Base-by-base conservation (phyloP, 2,888 invertebrate genomes). In the Ptychoptera albimana region DNA sequence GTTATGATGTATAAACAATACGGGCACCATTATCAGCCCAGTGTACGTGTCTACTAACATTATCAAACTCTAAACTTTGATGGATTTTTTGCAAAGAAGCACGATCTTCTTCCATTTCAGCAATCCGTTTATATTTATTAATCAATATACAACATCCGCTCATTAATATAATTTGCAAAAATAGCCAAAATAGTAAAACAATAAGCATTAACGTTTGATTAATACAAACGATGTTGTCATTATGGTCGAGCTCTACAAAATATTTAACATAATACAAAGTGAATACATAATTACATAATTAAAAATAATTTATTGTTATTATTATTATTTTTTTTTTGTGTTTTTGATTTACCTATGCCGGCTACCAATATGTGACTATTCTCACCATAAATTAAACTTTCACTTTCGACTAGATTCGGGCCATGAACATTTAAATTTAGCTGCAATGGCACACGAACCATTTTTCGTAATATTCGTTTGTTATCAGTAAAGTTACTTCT, bases 11-110 rank as follows among this genome's bases (percentile, higher is more conserved):
- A 23, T 23, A 23, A 23, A 23, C 11, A 32, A n/a, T 32, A 3
- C n/a, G 32, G 9, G n/a, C 32, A 30, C 48, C 46, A 53, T 72
- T 70, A 54, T 81, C 80, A 0, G 79, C 79, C 77, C 79, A 81
- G 56, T 75, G 79, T 2, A 81, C 81, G 42, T 79, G 70, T 31
- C 80, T 64, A 51, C 71, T 73, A n/a, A 77, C 75, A 39, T 78
- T 72, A 45, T 72, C 68, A n/a, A 72, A 73, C 47, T 79, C 79
- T 50, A 78, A 70, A 29, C 74, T 77, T 59, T 79, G 79, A 47
- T 72, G 67, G 30, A 72, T 56, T 48, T 67, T 66, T 43, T 65
- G 62, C 44, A 64, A 50, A 0, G 63, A 62, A 41, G 69, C 64
- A 13, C 62, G 57, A 2, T 66, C 63, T 30, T 66, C 67, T 47